Percentiles rank a stretch among this genome's conserved stretches.
Evolutionary conservation across 2,113 vertebrate species (phyloP).

Genomic region (Prolemur simus): DNA sequence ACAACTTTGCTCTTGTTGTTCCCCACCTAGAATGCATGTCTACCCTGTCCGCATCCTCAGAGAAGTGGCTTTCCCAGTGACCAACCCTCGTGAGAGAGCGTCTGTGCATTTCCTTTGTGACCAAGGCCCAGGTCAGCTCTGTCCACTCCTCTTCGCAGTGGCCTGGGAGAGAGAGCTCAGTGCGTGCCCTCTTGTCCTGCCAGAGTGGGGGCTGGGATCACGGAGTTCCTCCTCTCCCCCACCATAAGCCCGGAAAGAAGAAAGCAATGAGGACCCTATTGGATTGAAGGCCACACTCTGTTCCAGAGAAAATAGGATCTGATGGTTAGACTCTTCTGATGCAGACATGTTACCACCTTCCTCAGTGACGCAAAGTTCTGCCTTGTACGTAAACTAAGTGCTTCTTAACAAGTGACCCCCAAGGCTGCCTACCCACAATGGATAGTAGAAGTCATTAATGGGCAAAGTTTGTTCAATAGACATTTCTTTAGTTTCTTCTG

Average conservation of each 20-base stretch:
- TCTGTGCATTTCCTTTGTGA: neutral
- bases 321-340: neutral
- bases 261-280: neutral
- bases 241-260: neutral
- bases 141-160: neutral
- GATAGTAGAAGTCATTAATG: neutral
- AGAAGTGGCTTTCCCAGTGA: neutral
- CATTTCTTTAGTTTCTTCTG: conserved; percentile 47
- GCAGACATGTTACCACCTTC: neutral
- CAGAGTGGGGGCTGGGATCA: neutral
- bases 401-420: neutral
- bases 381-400: neutral
- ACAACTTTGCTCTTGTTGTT: neutral
- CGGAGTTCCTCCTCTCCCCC: neutral
- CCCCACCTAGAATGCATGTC: neutral
- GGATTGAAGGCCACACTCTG: neutral
- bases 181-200: neutral
- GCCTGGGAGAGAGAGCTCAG: neutral
- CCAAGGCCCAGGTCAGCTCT: neutral
- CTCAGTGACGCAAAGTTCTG: neutral
- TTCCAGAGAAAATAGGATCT: neutral
- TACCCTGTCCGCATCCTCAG: neutral
- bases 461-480: neutral
- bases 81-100: neutral
- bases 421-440: neutral